Percentiles rank a stretch among this genome's conserved stretches.
Evolutionary conservation across 2,113 vertebrate genomes (phyloP).

Genomic region (Clarias magur): DNA sequence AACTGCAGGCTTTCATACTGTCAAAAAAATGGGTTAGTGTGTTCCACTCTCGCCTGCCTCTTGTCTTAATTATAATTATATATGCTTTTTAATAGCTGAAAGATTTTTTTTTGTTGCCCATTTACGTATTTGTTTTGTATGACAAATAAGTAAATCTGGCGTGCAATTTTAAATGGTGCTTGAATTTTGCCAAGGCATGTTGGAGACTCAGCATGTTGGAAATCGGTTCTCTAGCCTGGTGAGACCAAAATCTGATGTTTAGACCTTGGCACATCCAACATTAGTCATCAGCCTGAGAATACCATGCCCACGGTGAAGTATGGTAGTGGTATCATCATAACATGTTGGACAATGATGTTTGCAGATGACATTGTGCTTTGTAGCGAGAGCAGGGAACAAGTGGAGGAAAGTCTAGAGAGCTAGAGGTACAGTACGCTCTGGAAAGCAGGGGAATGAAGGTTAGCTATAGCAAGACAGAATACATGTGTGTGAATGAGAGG

Average conservation of each 20-base stretch:
- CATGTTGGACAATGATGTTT: neutral
- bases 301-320: neutral
- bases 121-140: neutral
- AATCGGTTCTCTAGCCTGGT: neutral
- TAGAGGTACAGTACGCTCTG: too few relatives aligned
- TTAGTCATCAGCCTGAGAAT: neutral
- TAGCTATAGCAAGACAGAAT: too few relatives aligned
- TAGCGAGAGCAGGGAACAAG: too few relatives aligned
- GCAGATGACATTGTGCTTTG: too few relatives aligned
- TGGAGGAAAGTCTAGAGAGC: too few relatives aligned
- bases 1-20: neutral
- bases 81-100: neutral
- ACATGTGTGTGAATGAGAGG: too few relatives aligned
- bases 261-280: neutral
- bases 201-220: neutral
- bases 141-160: neutral
- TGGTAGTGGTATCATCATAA: neutral
- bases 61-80: neutral
- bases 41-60: neutral
- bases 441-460: too few relatives aligned
- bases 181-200: neutral
- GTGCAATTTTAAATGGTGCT: neutral
- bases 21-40: neutral
- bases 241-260: neutral
- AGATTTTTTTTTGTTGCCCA: neutral